A percentile compares a stretch with the other conserved stretches of the same genome.
phyloP scores from a whole-genome alignment of 1,140 invertebrate species.

The Bombus affinis region DNA sequence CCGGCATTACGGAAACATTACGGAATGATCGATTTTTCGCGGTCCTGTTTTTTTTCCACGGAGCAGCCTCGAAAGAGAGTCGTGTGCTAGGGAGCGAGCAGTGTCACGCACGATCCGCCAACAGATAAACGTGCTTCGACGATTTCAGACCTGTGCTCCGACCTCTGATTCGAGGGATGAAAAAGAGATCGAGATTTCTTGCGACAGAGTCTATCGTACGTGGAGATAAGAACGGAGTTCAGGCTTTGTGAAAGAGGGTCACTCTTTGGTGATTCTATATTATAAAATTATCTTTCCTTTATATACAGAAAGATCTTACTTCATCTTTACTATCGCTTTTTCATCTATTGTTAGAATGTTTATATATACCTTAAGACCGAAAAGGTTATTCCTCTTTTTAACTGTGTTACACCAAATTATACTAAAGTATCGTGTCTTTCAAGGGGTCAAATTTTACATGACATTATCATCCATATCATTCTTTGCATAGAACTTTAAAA shows the following conservation, averaged over 20 bases:
- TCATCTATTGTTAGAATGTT: too few species aligned
- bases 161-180: not conserved
- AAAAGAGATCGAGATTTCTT: constrained; percentile 10
- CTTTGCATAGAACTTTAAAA: too few species aligned
- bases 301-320: too few species aligned
- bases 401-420: too few species aligned
- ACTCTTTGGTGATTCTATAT: not conserved
- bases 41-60: not conserved
- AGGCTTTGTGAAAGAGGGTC: not conserved
- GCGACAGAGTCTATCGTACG: not conserved
- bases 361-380: too few species aligned
- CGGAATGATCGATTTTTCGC: constrained; percentile 59
- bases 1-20: constrained; percentile 66
- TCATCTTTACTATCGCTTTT: too few species aligned
- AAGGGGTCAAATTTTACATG: too few species aligned
- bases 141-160: not conserved
- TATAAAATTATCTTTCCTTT: constrained; percentile 16
- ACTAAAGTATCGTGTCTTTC: too few species aligned
- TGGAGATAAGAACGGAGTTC: constrained; percentile 21
- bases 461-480: too few species aligned
- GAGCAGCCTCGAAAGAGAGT: not conserved
- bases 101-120: constrained; percentile 41
- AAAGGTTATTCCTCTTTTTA: too few species aligned
- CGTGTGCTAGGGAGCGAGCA: not conserved
- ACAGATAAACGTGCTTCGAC: constrained; percentile 21